Evolutionary conservation across 2,113 vertebrate species (phyloP), one percentile per base, ranked within the genome.

Genomic region (Anoura caudifer): DNA sequence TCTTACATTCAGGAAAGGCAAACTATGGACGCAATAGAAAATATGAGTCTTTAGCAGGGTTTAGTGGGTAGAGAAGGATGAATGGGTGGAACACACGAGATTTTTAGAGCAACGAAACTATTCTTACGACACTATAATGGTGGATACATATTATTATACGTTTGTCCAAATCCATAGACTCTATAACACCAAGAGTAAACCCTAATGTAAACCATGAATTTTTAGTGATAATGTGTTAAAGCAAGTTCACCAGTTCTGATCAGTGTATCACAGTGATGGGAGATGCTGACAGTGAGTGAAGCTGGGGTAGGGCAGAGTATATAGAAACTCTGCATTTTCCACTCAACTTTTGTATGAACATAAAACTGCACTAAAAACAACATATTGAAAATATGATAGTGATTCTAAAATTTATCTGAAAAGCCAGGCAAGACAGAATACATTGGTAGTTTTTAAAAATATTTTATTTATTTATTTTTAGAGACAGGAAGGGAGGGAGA

Each of bases 331-430:
- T 83, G 9, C 10, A 54, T 73, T 73, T 94, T 63, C 54, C 22
- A 43, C 9, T 50, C 52, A 36, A 38, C 56, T 85, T 87, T 87
- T 26, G 5, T 54, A 59, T 43, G 15, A 89, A 52, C 20, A 41
- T 20, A 82, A 82, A 54, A 73, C 36, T 89, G 11, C n/a, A n/a
- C 67, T 89, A n/a, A 54, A 75, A 69, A 82, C 20, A 43, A 10
- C 72, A 43, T 72, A 52, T 22, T 77, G 47, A 72, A 93, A 47
- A 72, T 54, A 59, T 70, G 14, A 86, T 28, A 83, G 10, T 56
- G 22, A 72, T 82, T 92, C 85, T 67, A 36, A 94, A 50, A 91
- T 61, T 91, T 33, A 87, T 75, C 87, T 76, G 45, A 73, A 91
- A 87, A 26, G 54, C 50, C 0, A 79, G 52, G n/a, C 19, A 88